Percentiles rank a stretch among this genome's conserved stretches.
Evolutionary conservation across 1,140 invertebrate genomes (phyloP).

Genomic region (Ptiloglossa arizonensis): DNA sequence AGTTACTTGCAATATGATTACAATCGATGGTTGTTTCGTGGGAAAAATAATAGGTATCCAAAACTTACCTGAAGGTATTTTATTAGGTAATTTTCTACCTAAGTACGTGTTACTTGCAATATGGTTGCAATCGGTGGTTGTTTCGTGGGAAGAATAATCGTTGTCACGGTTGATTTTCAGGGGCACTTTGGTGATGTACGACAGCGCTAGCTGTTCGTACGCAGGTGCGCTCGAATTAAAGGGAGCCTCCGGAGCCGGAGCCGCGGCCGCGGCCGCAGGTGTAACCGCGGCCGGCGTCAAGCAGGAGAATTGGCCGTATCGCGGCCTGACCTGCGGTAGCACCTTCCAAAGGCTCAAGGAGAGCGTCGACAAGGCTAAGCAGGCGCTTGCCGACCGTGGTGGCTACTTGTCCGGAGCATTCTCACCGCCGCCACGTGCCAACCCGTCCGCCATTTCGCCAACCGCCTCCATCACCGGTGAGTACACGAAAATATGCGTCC

Average conservation of each 20-base stretch:
- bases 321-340: constrained; percentile 79
- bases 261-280: constrained; percentile 76
- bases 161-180: constrained; percentile 61
- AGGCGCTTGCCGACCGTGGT: constrained; percentile 85
- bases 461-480: constrained; percentile 78
- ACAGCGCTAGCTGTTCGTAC: constrained; percentile 93
- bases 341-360: constrained; percentile 94
- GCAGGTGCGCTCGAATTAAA: constrained; percentile 92
- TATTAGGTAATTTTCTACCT: too few species aligned
- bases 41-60: too few species aligned
- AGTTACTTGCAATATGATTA: too few species aligned
- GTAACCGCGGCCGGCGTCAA: constrained; percentile 78
- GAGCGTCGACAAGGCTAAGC: constrained; percentile 93
- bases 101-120: too few species aligned
- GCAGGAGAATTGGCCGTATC: constrained; percentile 82
- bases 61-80: too few species aligned
- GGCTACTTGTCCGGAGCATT: constrained; percentile 81
- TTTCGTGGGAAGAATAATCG: too few species aligned
- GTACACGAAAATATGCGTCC: too few species aligned
- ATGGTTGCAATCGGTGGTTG: too few species aligned
- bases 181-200: constrained; percentile 88
- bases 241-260: constrained; percentile 81
- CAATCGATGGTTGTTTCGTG: too few species aligned
- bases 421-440: constrained; percentile 78
- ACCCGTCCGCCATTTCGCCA: constrained; percentile 77